Percentiles rank a stretch among this genome's conserved stretches.
Evolutionary conservation across 2,888 invertebrate species (phyloP).

Genomic region (Noctua janthe): DNA sequence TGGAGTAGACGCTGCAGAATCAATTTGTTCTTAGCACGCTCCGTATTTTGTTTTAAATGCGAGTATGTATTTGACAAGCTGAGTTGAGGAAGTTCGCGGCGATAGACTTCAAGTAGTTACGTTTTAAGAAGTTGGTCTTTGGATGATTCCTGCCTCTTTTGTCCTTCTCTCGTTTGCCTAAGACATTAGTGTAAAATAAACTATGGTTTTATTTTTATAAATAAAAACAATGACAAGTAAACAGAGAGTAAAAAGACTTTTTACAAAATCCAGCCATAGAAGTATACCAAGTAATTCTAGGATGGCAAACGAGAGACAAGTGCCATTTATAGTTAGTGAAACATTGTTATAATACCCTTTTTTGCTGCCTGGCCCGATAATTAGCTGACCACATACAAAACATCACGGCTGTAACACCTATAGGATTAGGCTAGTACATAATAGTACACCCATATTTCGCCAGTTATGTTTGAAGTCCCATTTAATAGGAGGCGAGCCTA

Average conservation of each 20-base stretch:
- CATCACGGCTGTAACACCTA: no score
- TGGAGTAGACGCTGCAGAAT: constrained; percentile 21
- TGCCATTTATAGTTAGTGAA: background rate
- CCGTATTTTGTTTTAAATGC: constrained; percentile 40
- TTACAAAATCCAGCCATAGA: background rate
- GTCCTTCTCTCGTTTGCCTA: no score
- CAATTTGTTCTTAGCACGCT: constrained; percentile 46
- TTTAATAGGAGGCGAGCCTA: no score
- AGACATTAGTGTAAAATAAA: background rate
- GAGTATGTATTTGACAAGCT: constrained; percentile 34
- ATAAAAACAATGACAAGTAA: background rate
- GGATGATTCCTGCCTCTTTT: background rate
- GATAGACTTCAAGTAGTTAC: background rate
- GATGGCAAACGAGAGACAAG: background rate
- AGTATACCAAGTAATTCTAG: background rate
- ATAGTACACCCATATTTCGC: no score
- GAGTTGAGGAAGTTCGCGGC: constrained; percentile 5
- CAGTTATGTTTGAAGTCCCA: no score
- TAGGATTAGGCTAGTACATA: no score
- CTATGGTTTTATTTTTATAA: background rate
- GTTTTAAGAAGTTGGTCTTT: constrained; percentile 1
- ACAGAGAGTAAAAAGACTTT: background rate
- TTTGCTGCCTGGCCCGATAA: background rate
- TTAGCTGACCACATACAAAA: background rate
- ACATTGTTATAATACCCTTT: background rate